Evolutionary conservation across 1,140 invertebrate genomes (phyloP), one percentile per base, ranked within the genome.

Genomic region (Leptinotarsa lineolata): DNA sequence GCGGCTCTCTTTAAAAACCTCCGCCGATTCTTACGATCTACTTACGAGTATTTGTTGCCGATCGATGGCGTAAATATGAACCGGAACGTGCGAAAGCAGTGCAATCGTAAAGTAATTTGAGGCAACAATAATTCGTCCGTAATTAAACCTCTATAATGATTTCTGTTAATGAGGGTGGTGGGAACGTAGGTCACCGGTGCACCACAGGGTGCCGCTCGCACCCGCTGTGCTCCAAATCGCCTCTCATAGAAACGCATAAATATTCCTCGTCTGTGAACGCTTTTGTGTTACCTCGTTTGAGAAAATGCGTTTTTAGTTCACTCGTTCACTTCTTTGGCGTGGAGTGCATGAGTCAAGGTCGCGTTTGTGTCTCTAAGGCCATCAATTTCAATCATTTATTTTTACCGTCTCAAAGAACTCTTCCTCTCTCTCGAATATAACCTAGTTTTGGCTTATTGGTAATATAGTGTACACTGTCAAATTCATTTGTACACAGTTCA

Each of bases 81-180:
- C n/a, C 16, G 16, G 30, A 73, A 63, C 70, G 64, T 72, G 54
- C 63, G 65, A 54, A 72, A 67, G 63, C 66, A 59, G 44, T 44
- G 30, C 44, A 72, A 67, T 74, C 78, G 71, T 79, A 79, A 79
- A 79, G 69, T 73, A 65, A 70, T 73, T 74, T 72, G 74, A 75
- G 22, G 54, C 69, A 71, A 77, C 74, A 78, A 81, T 81, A 81
- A 80, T 81, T 79, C 75, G 60, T 73, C 68, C 45, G 74, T 77
- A 81, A 80, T 80, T 79, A 78, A 76, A 74, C 67, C 68, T 72
- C 48, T 72, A 74, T 79, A 81, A 81, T 81, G 80, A 81, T 81
- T 81, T 81, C 77, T 80, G 74, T 77, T 81, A 81, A 81, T 81
- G 80, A 81, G 80, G 80, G 78, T 79, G 80, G 78, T 78, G 76